phyloP scores from a whole-genome alignment of 2,797 vertebrate genomes.

The Prunella strophiata region DNA sequence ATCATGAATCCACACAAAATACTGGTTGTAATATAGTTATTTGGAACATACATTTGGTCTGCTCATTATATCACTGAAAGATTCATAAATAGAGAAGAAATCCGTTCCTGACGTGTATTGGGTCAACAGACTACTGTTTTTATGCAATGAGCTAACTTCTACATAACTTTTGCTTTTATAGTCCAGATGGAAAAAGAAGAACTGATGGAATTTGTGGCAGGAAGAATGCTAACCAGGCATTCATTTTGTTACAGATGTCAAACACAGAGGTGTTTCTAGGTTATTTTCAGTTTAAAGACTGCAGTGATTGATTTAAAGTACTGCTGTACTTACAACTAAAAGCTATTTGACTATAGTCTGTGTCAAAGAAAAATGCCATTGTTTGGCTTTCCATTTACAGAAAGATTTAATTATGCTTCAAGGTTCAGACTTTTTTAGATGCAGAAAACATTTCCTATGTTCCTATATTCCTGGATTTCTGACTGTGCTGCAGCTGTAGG shows the following conservation, averaged over 20 bases:
- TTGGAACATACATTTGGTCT: neutral
- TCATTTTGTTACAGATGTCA: slow-evolving; percentile 25
- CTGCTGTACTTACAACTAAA: neutral
- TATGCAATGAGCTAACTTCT: neutral
- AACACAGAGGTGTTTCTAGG: neutral
- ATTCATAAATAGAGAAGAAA: neutral
- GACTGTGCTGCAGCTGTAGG: slow-evolving; percentile 18
- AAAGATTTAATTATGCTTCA: slow-evolving; percentile 37
- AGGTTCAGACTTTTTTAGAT: neutral
- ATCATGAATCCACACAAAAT: neutral
- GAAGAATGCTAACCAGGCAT: slow-evolving; percentile 10
- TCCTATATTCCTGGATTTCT: neutral
- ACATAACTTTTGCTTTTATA: neutral
- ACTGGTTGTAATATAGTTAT: neutral
- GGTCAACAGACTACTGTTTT: neutral
- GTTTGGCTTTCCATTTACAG: slow-evolving; percentile 23
- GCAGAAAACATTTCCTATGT: neutral
- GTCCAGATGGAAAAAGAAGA: neutral
- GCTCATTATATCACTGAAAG: neutral
- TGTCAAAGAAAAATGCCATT: neutral
- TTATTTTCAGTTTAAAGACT: slow-evolving; percentile 1
- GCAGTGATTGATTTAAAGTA: neutral
- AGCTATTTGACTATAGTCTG: neutral
- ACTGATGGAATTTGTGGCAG: neutral
- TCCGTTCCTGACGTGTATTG: neutral